A percentile compares a stretch with the other conserved stretches of the same genome.
Conservation (phyloP, 2,888 invertebrate species). For the Lordiphosa fenestrarum region DNA sequence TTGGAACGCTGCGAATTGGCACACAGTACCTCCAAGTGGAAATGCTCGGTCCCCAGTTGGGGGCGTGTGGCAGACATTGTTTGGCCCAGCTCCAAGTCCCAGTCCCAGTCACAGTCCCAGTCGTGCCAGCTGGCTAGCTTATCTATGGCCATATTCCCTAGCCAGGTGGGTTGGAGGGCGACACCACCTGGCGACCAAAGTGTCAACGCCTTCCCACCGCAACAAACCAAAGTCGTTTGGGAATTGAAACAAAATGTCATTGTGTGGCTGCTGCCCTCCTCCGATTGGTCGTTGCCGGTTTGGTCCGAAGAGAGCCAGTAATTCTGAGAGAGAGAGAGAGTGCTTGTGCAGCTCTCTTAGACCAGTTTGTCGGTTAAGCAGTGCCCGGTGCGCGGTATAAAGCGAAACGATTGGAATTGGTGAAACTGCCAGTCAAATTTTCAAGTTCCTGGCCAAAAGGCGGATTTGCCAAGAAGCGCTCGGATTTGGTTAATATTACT, state of each 20-base stretch:
- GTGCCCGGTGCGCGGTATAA: constrained; percentile 1
- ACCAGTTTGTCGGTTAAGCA: constrained; percentile 8
- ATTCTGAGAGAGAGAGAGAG: constrained; percentile 4
- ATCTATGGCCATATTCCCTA: constrained; percentile 36
- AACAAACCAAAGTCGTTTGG: constrained; percentile 45
- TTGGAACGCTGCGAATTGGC: constrained; percentile 68
- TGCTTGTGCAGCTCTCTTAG: not conserved
- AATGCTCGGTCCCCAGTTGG: constrained; percentile 20
- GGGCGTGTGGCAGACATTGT: constrained; percentile 41
- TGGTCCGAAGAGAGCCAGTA: constrained; percentile 27
- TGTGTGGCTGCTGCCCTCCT: constrained; percentile 41
- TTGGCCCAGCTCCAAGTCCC: constrained; percentile 33
- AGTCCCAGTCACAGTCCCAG: constrained; percentile 8
- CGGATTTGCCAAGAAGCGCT: not conserved
- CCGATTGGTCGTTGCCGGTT: constrained; percentile 61
- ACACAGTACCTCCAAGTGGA: constrained; percentile 27
- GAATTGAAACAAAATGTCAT: constrained; percentile 63
- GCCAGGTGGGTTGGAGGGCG: not conserved
- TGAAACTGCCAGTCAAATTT: constrained; percentile 2
- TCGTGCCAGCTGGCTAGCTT: constrained; percentile 24
- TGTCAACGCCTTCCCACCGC: constrained; percentile 25
- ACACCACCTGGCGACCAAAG: constrained; percentile 11
- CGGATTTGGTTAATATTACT: too few species aligned
- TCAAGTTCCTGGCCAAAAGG: constrained; percentile 5
- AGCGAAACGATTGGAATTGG: constrained; percentile 4